Evolutionary conservation across 1,140 invertebrate species (phyloP), one percentile per base, ranked within the genome.

Genomic region (Zaprionus ornatus): DNA sequence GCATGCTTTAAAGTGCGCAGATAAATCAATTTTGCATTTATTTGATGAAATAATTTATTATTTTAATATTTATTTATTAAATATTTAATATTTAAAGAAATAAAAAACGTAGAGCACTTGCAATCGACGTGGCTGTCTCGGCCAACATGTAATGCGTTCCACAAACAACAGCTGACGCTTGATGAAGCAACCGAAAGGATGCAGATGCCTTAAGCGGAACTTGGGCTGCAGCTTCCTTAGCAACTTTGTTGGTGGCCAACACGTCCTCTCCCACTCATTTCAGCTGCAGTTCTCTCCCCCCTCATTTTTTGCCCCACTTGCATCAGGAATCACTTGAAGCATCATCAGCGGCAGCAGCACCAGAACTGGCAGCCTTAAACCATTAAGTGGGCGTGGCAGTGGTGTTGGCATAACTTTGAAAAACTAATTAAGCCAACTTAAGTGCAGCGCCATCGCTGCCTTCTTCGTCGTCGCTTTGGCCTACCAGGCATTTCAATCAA

Each of bases 351-450:
- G 52, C 54, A 63, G 71, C 35, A 63, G 67, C 54, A 54, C 35
- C 19, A 19, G 64, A 42, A 54, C 45, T 21, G 19, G 50, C 13
- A 59, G 72, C 64, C 27, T 65, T 50, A 78, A 79, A 67, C 74
- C 85, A 88, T 88, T 90, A 90, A 90, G 75, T 73, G 81, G 84
- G 84, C 84, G 84, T 88, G 84, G 71, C 77, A 70, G 70, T 74
- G 80, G 77, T 77, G 84, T 83, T 88, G 84, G 84, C 84, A 90
- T 88, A 88, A 88, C 85, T 88, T 88, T 90, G 78, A 81, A 84
- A 91, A 91, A 91, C 87, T 91, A 91, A 91, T 91, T 91, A 91
- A 91, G 87, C 82, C 88, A 91, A 91, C 83, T 91, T 91, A 91
- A 91, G 87, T 84, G 79, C 80, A 80, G 80, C 82, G 77, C 62